These are phyloP conservation scores for Campaea margaritaria DNA, from an alignment of 2,888 invertebrate species.

Conservation along the genomic window DNA sequence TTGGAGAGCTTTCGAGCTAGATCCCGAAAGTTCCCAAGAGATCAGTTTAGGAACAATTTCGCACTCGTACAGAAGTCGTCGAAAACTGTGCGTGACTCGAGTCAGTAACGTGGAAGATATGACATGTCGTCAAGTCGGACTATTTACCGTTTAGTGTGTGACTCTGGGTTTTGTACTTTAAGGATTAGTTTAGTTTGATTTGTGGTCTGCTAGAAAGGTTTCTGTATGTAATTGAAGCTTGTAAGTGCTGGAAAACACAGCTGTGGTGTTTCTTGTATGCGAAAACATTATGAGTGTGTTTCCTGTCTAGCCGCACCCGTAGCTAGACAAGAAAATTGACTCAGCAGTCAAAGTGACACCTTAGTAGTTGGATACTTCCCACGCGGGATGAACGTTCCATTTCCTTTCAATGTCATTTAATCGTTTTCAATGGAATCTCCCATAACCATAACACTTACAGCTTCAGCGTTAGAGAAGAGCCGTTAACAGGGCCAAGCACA, in stretches of 20 bases:
- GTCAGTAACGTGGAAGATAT: neutral
- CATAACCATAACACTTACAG: slow-evolving; percentile 43
- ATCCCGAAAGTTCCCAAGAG: slow-evolving; percentile 7
- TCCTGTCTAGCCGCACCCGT: too few relatives aligned
- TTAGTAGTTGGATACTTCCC: neutral
- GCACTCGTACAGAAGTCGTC: neutral
- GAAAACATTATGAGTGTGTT: too few relatives aligned
- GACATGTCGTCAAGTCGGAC: neutral
- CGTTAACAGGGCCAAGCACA: slow-evolving; percentile 28
- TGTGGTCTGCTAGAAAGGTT: too few relatives aligned
- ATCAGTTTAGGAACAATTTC: slow-evolving; percentile 10
- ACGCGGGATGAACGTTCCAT: neutral
- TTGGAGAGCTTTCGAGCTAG: neutral
- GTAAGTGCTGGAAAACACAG: too few relatives aligned
- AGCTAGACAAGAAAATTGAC: too few relatives aligned
- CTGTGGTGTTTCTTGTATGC: too few relatives aligned
- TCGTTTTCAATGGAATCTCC: slow-evolving; percentile 35
- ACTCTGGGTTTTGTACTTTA: neutral
- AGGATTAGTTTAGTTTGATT: too few relatives aligned
- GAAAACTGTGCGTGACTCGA: slow-evolving; percentile 7
- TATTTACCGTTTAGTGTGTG: neutral
- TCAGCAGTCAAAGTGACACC: too few relatives aligned
- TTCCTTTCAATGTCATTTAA: slow-evolving; percentile 19
- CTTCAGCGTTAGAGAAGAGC: slow-evolving; percentile 36
- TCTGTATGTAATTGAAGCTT: too few relatives aligned